These are phyloP conservation scores for Aix galericulata DNA, from an alignment of 2,113 vertebrate species.

Conservation along the genomic window DNA sequence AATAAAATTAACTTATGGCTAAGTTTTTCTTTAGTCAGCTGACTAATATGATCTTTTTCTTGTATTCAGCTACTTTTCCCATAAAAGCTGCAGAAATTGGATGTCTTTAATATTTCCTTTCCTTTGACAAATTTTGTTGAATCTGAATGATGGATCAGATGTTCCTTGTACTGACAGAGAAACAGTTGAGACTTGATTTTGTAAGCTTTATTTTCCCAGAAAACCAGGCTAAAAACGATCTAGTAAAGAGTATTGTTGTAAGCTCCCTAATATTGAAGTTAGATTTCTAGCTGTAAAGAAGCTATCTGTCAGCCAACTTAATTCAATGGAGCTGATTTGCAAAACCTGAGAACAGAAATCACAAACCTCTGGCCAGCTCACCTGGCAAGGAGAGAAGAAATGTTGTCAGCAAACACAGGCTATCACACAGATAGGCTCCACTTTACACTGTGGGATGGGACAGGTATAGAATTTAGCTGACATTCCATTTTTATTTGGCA, in stretches of 20 bases:
- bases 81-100: neutral
- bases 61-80: neutral
- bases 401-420: neutral
- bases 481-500: conserved; percentile 57
- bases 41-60: neutral
- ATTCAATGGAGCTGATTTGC: neutral
- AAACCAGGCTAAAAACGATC: neutral
- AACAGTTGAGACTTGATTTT: neutral
- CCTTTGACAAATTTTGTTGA: neutral
- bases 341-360: neutral
- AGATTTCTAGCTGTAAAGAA: neutral
- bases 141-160: neutral
- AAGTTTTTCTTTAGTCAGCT: neutral
- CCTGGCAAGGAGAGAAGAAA: neutral
- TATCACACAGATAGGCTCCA: neutral
- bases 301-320: neutral
- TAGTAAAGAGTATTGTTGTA: neutral
- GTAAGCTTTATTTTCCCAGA: neutral
- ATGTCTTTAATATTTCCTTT: neutral
- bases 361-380: neutral
- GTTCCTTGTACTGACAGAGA: neutral
- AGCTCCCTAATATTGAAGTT: neutral
- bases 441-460: conserved; percentile 23
- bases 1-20: neutral
- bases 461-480: conserved; percentile 42